phyloP scores from a whole-genome alignment of 2,888 invertebrate species.

The Pimpla rufipes region DNA sequence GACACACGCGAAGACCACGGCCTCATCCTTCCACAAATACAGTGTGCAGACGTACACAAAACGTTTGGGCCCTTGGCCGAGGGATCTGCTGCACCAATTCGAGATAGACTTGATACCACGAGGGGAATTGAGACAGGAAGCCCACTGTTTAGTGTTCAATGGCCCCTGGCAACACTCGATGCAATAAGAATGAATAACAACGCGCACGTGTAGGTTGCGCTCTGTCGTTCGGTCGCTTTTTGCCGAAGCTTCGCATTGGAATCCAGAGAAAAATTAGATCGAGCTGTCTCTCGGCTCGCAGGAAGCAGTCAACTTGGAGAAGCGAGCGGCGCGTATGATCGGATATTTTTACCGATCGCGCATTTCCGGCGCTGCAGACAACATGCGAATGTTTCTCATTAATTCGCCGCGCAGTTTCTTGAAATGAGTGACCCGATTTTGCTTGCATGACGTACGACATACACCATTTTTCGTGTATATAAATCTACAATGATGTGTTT shows the following conservation, averaged over 20 bases:
- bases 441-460: too few species aligned
- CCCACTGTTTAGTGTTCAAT: conserved; percentile 57
- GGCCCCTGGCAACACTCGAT: conserved; percentile 27
- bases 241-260: not conserved
- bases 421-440: too few species aligned
- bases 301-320: not conserved
- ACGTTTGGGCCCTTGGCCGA: conserved; percentile 20
- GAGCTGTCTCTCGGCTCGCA: not conserved
- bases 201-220: not conserved
- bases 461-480: too few species aligned
- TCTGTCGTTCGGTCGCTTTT: not conserved
- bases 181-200: conserved; percentile 16
- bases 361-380: too few species aligned
- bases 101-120: conserved; percentile 3
- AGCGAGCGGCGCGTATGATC: too few species aligned
- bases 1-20: conserved; percentile 14
- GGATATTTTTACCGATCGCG: too few species aligned
- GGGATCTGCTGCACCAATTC: conserved; percentile 32
- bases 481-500: too few species aligned
- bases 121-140: conserved; percentile 54
- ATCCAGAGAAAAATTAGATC: not conserved
- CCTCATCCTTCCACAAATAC: conserved; percentile 27
- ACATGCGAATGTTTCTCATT: too few species aligned
- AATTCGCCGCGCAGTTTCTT: too few species aligned
- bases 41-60: conserved; percentile 13